phyloP scores from a whole-genome alignment of 2,888 invertebrate genomes.

The Argyresthia goedartella region DNA sequence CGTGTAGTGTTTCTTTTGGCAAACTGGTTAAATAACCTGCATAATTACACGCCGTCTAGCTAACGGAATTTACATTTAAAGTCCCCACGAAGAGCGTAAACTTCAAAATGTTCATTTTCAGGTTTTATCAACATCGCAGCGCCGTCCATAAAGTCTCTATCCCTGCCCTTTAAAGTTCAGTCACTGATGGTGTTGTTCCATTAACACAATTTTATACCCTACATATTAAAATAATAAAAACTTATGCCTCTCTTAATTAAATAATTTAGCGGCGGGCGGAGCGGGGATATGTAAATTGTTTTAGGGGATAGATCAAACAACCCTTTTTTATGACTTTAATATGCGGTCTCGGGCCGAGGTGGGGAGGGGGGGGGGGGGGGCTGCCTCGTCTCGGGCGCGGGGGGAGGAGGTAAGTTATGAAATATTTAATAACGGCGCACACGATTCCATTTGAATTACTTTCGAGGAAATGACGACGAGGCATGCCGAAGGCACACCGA shows the following conservation, averaged over 20 bases:
- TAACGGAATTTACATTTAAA: neutral
- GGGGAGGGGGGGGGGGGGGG: conserved; percentile 35
- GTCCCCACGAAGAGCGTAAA: neutral
- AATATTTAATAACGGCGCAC: conserved; percentile 72
- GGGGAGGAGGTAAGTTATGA: conserved; percentile 63
- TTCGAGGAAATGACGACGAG: conserved; percentile 68
- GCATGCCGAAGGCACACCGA: conserved; percentile 44
- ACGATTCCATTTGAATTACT: conserved; percentile 72
- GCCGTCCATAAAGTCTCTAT: neutral
- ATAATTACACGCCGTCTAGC: too few species aligned
- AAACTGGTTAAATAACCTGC: neutral
- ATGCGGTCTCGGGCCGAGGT: conserved; percentile 60
- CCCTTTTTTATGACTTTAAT: conserved; percentile 73
- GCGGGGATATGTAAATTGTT: conserved; percentile 73
- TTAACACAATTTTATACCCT: conserved; percentile 69
- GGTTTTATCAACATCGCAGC: neutral
- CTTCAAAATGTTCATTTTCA: neutral
- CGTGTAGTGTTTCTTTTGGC: neutral
- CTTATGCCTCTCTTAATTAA: conserved; percentile 73
- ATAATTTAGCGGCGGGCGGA: conserved; percentile 69
- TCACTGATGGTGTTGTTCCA: conserved; percentile 53
- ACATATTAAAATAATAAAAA: conserved; percentile 73
- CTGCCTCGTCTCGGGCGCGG: conserved; percentile 26
- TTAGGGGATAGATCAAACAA: conserved; percentile 73
- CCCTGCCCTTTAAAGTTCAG: conserved; percentile 31